Conservation (phyloP, 2,113 vertebrate genomes). For the Sigmodon hispidus region DNA sequence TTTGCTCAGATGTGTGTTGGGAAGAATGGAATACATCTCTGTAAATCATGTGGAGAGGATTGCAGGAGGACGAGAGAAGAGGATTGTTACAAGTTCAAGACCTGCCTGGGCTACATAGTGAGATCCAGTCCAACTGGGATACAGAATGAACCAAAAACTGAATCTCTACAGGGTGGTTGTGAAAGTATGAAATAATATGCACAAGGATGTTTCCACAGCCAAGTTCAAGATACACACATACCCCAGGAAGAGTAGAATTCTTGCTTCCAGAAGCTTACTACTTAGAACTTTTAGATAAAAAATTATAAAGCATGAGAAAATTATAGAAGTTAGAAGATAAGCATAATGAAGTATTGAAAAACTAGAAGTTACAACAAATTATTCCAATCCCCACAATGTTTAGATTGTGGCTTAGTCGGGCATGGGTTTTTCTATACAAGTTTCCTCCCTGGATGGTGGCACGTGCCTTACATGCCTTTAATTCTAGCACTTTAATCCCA, state of each 20-base stretch:
- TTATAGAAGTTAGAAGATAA: constrained; percentile 74
- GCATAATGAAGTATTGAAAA: constrained; percentile 73
- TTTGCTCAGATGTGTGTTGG: neutral
- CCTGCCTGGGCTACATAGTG: neutral
- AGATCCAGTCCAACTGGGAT: neutral
- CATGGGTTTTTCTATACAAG: neutral
- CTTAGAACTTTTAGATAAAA: constrained; percentile 35
- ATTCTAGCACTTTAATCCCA: neutral
- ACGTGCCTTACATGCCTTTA: too few species aligned
- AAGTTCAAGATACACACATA: neutral
- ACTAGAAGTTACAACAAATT: constrained; percentile 62
- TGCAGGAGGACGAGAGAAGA: neutral
- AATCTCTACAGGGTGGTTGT: neutral
- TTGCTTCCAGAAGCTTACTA: neutral
- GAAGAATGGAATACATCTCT: constrained; percentile 15
- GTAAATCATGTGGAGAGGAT: neutral
- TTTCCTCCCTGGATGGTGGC: neutral
- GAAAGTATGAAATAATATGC: neutral
- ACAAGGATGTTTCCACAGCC: neutral
- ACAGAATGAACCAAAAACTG: neutral
- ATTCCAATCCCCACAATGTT: neutral
- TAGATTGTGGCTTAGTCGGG: neutral
- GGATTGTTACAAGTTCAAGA: neutral
- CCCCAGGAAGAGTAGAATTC: neutral
- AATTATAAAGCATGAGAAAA: constrained; percentile 69